Evolutionary conservation across 1,140 invertebrate genomes (phyloP), one percentile per base, ranked within the genome.

Genomic region (Camponotus floridanus): DNA sequence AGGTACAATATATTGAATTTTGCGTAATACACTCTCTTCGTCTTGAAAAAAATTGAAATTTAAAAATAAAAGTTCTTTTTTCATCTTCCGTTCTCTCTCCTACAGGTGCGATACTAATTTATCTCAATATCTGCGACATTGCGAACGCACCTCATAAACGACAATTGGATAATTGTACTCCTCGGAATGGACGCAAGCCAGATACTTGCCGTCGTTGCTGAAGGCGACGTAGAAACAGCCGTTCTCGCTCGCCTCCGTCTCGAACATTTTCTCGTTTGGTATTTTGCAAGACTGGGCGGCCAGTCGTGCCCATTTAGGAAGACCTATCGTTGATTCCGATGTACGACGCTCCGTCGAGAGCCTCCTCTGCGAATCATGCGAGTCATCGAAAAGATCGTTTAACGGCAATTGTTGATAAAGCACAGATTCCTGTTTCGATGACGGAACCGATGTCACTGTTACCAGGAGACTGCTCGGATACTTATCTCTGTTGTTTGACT

Each of bases 241-340:
- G 78, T 95, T 94, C n/a, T 95, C 94, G 36, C 92, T 93, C 1
- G 92, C 85, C 57, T 95, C 94, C 9, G 95, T 92, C n/a, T 94
- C 91, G 3, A 94, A 90, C 11, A 93, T 74, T 6, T 94, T 87
- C 67, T 93, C 94, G 87, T 97, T 97, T 1, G 96, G 96, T 45
- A 97, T 94, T 91, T 96, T 96, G 90, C 96, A 97, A 39, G 95
- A 95, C 90, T 97, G 96, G 3, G 95, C 95, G 9, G 95, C 94
- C 31, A 96, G 87, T 45, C 96, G 93, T 3, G 94, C 95, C 96
- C 96, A 97, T 11, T 95, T 93, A 26, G 94, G 91, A 11, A 93
- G 59, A 55, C 84, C 85, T 73, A 92, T 85, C 3, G 85, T 86
- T 2, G 86, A 73, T 1, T 92, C 90, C 8, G 88, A 88, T 0